Conservation (phyloP, 2,113 vertebrate species). For the Phrynosoma platyrhinos region DNA sequence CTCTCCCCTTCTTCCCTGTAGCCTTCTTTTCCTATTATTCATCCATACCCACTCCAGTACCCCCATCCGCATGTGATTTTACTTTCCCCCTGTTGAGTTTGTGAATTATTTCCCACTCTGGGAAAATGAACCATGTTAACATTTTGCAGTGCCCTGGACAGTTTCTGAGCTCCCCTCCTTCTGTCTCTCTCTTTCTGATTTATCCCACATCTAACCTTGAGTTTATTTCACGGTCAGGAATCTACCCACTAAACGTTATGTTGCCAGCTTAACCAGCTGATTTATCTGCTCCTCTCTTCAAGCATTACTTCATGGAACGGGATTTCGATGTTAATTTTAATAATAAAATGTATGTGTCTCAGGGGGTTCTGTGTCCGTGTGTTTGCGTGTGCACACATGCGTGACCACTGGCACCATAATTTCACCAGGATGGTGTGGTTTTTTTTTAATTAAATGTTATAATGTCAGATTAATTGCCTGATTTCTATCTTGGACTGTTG, state of each 20-base stretch:
- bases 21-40: background rate
- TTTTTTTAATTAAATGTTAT: slow-evolving; percentile 64
- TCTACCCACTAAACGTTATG: slow-evolving; percentile 59
- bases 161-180: background rate
- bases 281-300: slow-evolving; percentile 65
- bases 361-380: background rate
- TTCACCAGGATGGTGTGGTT: slow-evolving; percentile 50
- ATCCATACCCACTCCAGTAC: background rate
- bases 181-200: slow-evolving; percentile 46
- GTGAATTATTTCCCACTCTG: background rate
- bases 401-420: slow-evolving; percentile 24
- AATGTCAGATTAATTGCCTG: slow-evolving; percentile 67
- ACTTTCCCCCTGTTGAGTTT: background rate
- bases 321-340: slow-evolving; percentile 76
- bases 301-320: slow-evolving; percentile 62
- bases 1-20: background rate
- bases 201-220: slow-evolving; percentile 70
- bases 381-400: background rate
- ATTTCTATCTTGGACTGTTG: slow-evolving; percentile 57
- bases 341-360: slow-evolving; percentile 67
- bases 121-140: slow-evolving; percentile 38
- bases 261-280: slow-evolving; percentile 63
- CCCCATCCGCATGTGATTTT: background rate
- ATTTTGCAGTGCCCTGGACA: background rate
- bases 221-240: slow-evolving; percentile 70